phyloP scores from a whole-genome alignment of 2,797 vertebrate species.

The Cirrhinus mrigala region DNA sequence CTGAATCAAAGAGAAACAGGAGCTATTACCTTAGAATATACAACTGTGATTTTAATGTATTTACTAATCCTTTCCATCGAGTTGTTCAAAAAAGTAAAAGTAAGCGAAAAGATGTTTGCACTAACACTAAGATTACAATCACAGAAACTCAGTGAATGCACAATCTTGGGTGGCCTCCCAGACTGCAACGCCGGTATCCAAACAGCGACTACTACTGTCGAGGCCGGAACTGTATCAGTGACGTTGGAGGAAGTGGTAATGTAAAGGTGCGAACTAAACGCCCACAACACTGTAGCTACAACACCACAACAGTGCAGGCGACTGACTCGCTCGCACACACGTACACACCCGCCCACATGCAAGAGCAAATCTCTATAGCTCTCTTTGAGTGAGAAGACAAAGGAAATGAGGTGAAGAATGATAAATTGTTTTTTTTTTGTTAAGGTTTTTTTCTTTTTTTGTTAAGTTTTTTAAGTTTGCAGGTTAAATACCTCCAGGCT shows the following conservation, averaged over 20 bases:
- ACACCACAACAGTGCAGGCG: constrained; percentile 41
- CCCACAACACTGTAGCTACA: constrained; percentile 23
- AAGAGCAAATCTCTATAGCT: constrained; percentile 36
- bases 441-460: no score
- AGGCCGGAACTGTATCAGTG: constrained; percentile 41
- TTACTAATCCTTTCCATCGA: neutral
- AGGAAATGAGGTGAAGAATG: constrained; percentile 28
- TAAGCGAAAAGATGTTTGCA: neutral
- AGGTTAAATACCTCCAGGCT: no score
- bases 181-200: neutral
- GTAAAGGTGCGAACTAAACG: constrained; percentile 47
- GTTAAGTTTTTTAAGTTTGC: no score
- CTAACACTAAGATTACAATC: constrained; percentile 11
- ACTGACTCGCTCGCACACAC: constrained; percentile 33
- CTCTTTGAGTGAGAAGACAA: constrained; percentile 39
- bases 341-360: constrained; percentile 38
- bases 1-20: neutral
- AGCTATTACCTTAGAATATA: constrained; percentile 6
- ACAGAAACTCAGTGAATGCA: constrained; percentile 2
- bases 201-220: neutral
- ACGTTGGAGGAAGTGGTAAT: constrained; percentile 57
- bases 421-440: neutral
- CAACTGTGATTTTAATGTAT: neutral
- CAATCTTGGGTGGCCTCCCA: constrained; percentile 23
- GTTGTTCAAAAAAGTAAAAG: neutral